Evolutionary conservation across 2,113 vertebrate genomes (phyloP).

Genomic region (Smithornis capensis): DNA sequence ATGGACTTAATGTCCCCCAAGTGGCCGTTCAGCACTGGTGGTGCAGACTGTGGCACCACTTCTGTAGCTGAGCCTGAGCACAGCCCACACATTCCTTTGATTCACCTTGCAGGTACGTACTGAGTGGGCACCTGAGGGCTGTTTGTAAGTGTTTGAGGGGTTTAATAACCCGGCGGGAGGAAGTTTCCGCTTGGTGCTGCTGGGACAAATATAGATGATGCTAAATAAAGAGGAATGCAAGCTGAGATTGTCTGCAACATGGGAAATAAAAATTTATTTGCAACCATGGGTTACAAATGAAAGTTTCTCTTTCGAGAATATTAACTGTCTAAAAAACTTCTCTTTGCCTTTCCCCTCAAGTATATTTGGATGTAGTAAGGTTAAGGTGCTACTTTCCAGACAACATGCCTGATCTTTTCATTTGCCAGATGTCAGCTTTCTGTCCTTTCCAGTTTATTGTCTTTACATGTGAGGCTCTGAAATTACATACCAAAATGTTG

Average conservation of each 20-base stretch:
- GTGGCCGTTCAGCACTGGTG: not conserved
- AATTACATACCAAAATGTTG: not conserved
- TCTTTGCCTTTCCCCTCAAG: not conserved
- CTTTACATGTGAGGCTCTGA: not conserved
- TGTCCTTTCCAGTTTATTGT: not conserved
- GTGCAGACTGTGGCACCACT: not conserved
- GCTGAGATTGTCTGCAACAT: not conserved
- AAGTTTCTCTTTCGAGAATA: not conserved
- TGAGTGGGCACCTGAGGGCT: not conserved
- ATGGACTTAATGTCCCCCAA: not conserved
- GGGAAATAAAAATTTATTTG: not conserved
- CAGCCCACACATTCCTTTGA: not conserved
- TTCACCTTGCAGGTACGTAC: not conserved
- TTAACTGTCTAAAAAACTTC: not conserved
- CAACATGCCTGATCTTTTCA: not conserved
- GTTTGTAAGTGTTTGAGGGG: not conserved
- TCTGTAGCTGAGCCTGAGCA: not conserved
- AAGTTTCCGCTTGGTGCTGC: not conserved
- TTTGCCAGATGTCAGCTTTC: not conserved
- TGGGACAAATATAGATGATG: not conserved
- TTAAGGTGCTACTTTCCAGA: not conserved
- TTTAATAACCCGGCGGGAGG: not conserved
- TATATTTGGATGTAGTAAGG: not conserved
- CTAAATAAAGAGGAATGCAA: not conserved
- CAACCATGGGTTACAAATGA: not conserved